These are phyloP conservation scores for Epsilonema sp. DNA, from an alignment of 2,888 invertebrate genomes.

Conservation along the genomic window DNA sequence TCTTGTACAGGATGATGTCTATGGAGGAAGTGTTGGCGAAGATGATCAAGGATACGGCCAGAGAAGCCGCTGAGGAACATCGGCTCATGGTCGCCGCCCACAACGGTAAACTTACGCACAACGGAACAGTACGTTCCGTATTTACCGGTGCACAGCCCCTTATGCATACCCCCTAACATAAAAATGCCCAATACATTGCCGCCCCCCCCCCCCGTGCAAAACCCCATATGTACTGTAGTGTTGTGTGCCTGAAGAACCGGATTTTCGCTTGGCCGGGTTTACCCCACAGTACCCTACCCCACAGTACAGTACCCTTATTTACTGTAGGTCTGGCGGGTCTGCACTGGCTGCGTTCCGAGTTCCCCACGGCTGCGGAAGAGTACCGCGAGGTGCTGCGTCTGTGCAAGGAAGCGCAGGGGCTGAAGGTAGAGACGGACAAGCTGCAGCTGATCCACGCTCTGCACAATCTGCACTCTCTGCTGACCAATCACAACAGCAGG, in stretches of 20 bases:
- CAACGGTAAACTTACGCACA: slow-evolving; percentile 38
- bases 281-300: no score
- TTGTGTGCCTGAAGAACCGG: no score
- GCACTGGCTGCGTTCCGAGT: slow-evolving; percentile 39
- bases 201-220: no score
- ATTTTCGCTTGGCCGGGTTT: no score
- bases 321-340: slow-evolving; percentile 45
- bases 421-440: slow-evolving; percentile 26
- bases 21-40: slow-evolving; percentile 47
- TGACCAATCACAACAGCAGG: slow-evolving; percentile 30
- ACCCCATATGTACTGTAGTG: no score
- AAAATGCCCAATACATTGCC: no score
- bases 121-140: no score
- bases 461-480: slow-evolving; percentile 29
- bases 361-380: slow-evolving; percentile 39
- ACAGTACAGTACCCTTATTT: no score
- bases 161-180: no score
- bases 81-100: slow-evolving; percentile 43
- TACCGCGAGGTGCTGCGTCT: slow-evolving; percentile 44
- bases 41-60: slow-evolving; percentile 42
- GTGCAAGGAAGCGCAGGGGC: slow-evolving; percentile 32
- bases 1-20: slow-evolving; percentile 30
- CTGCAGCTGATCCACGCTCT: slow-evolving; percentile 30
- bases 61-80: slow-evolving; percentile 44
- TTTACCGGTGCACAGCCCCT: no score